phyloP scores from a whole-genome alignment of 2,113 vertebrate genomes.

The Trematocara nigrifrons region DNA sequence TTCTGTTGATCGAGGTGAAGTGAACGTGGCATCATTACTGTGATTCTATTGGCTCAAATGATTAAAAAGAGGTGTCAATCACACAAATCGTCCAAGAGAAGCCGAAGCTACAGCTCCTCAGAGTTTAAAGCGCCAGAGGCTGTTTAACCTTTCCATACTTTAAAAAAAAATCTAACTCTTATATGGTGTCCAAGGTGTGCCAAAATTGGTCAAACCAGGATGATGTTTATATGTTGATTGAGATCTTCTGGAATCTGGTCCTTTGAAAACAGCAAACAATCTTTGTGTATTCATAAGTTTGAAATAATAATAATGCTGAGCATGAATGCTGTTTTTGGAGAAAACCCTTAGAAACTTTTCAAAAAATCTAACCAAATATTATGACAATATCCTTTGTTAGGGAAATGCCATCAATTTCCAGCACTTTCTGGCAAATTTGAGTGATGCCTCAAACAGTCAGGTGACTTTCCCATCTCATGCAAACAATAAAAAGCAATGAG shows the following conservation, averaged over 20 bases:
- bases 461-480: neutral
- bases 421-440: neutral
- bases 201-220: neutral
- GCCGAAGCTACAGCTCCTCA: accelerated
- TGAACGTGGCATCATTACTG: neutral
- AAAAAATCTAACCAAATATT: neutral
- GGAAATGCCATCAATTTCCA: neutral
- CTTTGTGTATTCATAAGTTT: neutral
- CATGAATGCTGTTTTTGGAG: neutral
- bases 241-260: neutral
- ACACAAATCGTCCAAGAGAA: neutral
- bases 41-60: neutral
- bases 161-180: accelerated
- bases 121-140: accelerated
- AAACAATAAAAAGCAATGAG: neutral
- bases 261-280: accelerated
- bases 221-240: neutral
- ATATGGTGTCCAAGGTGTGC: accelerated
- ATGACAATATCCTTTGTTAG: neutral
- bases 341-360: neutral
- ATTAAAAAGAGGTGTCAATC: neutral
- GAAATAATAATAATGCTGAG: neutral
- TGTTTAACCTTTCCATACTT: neutral
- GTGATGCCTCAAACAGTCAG: neutral
- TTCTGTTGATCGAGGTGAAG: accelerated